Conservation (phyloP, 2,888 invertebrate species). For the Eremobia ochroleuca region DNA sequence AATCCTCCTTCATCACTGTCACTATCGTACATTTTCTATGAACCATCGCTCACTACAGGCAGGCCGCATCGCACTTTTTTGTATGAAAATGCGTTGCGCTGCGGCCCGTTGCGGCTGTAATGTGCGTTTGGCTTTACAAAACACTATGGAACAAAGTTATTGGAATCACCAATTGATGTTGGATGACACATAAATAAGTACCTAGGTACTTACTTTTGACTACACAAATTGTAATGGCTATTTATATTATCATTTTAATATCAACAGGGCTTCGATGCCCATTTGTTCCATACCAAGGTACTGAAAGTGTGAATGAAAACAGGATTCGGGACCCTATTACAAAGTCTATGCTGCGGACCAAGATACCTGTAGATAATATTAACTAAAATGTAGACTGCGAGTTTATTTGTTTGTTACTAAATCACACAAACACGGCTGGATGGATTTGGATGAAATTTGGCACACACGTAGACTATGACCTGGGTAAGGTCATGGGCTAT, state of each 20-base stretch:
- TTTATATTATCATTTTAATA: not conserved
- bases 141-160: not conserved
- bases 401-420: not conserved
- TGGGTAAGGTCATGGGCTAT: not conserved
- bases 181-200: constrained; percentile 10
- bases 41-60: too few species aligned
- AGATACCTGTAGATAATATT: not conserved
- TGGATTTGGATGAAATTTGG: not conserved
- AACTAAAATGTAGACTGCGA: not conserved
- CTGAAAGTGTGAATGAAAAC: not conserved
- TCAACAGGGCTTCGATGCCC: not conserved
- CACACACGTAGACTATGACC: not conserved
- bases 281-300: not conserved
- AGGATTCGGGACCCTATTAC: not conserved
- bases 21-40: too few species aligned
- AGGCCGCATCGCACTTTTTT: too few species aligned
- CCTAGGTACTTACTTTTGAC: constrained; percentile 2
- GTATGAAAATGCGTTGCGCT: too few species aligned
- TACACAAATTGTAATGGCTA: not conserved
- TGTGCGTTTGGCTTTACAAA: too few species aligned
- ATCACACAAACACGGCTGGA: not conserved
- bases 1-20: too few species aligned
- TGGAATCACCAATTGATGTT: not conserved
- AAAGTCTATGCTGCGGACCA: too few species aligned
- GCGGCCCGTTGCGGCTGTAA: too few species aligned